Percentiles rank a stretch among this genome's conserved stretches.
Evolutionary conservation across 2,113 vertebrate species (phyloP).

Genomic region (Otocyon megalotis): DNA sequence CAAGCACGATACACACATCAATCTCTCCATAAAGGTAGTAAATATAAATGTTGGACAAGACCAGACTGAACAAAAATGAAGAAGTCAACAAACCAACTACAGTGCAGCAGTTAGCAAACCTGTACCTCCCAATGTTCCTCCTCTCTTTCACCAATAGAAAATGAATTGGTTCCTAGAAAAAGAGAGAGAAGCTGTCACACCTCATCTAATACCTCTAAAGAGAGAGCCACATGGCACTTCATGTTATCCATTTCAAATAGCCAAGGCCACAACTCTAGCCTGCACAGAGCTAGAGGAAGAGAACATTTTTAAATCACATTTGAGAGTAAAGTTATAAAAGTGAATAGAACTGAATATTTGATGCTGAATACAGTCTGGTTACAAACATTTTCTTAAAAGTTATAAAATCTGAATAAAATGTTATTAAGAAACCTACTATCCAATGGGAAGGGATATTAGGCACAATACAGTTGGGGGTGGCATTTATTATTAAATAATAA

Average conservation of each 20-base stretch:
- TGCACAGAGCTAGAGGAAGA: neutral
- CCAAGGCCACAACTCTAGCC: neutral
- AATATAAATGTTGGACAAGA: neutral
- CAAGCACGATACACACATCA: neutral
- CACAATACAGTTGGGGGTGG: neutral
- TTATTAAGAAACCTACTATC: neutral
- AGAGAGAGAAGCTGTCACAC: neutral
- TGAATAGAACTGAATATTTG: neutral
- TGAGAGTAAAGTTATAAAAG: slow-evolving; percentile 8
- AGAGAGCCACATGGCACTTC: neutral
- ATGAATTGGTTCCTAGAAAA: neutral
- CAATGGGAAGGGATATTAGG: neutral
- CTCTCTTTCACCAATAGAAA: neutral
- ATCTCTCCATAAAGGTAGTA: neutral
- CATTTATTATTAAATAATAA: slow-evolving; percentile 5
- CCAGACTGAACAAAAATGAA: neutral
- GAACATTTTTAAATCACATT: neutral
- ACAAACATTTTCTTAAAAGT: neutral
- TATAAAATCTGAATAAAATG: neutral
- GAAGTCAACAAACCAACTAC: neutral
- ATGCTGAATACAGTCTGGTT: neutral
- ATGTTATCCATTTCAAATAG: neutral
- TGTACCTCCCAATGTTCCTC: neutral
- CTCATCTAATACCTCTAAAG: neutral
- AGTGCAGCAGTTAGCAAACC: neutral